Base-by-base conservation (phyloP, 1,140 invertebrate species). In the Listronotus bonariensis region DNA sequence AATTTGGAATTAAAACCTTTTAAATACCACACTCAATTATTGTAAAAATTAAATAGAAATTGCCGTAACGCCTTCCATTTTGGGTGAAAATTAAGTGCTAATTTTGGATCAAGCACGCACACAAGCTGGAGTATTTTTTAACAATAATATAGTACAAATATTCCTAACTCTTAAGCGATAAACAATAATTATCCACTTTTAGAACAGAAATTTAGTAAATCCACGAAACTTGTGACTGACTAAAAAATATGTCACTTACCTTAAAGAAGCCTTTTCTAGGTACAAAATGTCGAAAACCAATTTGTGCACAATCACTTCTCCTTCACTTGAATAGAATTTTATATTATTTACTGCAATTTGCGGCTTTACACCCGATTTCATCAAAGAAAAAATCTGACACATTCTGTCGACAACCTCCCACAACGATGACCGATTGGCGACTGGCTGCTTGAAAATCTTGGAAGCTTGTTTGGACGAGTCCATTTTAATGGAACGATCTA, bases 391-490 rank as follows among this genome's bases (percentile, higher is more conserved):
- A 75, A 66, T 76, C 67, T 75, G 74, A 78, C 68, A 76, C 77
- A 78, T 78, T 77, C 72, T 77, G 76, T 75, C 71, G 65, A 62
- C 63, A 73, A 77, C 77, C 70, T 73, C 71, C 67, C 69, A 62
- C 64, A 64, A 71, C 75, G 67, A 66, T 72, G 73, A 76, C 76
- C 75, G 77, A 76, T 73, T 77, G 71, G 73, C 76, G 77, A 78
- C 77, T 78, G 76, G 69, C 75, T 75, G 71, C 67, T 73, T 69
- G 64, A 70, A 71, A 72, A 77, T 77, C 73, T 73, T 73, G 64
- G 72, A 75, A 78, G 77, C 77, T 78, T 78, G 77, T 78, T 78
- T 78, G 76, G 77, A 67, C 71, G 71, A 72, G 68, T 72, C 72
- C 72, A 77, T 60, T 68, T 34, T 67, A 63, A 51, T 71, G 63